Evolutionary conservation across 2,113 vertebrate species (phyloP).

Genomic region (Prionailurus viverrinus): DNA sequence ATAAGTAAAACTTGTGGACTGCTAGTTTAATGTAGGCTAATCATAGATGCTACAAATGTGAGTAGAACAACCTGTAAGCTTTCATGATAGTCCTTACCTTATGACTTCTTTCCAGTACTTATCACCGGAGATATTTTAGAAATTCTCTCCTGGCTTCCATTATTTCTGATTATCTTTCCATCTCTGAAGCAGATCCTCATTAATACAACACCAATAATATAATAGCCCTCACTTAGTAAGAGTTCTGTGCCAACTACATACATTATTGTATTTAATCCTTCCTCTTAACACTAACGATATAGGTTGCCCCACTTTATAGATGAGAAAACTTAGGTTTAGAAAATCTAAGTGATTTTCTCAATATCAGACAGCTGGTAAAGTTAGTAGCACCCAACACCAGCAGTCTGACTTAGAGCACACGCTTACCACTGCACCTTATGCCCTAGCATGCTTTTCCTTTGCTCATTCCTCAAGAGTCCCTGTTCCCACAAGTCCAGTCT

Average conservation of each 20-base stretch:
- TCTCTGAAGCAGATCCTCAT: neutral
- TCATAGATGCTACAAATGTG: neutral
- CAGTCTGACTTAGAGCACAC: neutral
- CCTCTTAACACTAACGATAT: neutral
- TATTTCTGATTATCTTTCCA: slow-evolving; percentile 16
- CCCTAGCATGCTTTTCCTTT: neutral
- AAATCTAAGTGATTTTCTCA: neutral
- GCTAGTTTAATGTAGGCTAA: neutral
- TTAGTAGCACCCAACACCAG: neutral
- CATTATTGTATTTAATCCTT: neutral
- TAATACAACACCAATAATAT: neutral
- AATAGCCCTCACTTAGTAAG: neutral
- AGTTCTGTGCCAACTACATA: neutral
- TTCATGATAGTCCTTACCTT: neutral
- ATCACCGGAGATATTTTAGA: neutral
- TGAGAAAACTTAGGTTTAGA: slow-evolving; percentile 7
- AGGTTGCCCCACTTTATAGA: neutral
- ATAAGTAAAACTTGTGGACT: neutral
- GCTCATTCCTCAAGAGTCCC: neutral
- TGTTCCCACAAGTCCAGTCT: neutral
- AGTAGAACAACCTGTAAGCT: neutral
- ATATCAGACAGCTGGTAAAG: neutral
- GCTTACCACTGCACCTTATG: too few relatives aligned
- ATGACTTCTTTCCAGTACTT: neutral
- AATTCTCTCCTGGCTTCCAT: neutral